Base-by-base conservation (phyloP, 2,888 invertebrate genomes). In the Cephus sareptanus region DNA sequence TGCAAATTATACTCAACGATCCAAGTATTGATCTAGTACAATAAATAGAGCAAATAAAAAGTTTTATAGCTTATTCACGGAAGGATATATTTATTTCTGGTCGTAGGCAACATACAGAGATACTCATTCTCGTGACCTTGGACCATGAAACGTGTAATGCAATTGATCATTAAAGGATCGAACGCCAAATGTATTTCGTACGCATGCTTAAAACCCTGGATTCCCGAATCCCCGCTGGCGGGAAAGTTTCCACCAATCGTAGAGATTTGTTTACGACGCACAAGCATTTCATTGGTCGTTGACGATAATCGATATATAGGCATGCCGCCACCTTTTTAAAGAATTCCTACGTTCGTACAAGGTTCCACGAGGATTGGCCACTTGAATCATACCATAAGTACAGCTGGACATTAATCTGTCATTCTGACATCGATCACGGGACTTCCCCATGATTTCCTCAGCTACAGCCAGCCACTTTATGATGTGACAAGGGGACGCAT, bases 241-340 rank as follows among this genome's bases (percentile, higher is more conserved):
- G 86, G 84, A 88, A 87, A 80, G 1, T 34, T 37, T 23, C 12
- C 73, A 33, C 89, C 86, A 89, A 89, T 88, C 76, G n/a, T 31
- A 6, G 1, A 6, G 9, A 75, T 76, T 83, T 85, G 81, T 83
- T 87, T 87, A 85, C 89, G 88, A 87, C 89, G 89, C 89, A 89
- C 82, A 88, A 88, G 78, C 81, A 30, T 70, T 69, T 40, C 75
- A 89, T 89, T 88, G 88, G 88, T 74, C 35, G 73, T 74, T 15
- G 3, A 23, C 31, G 77, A 81, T 84, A 89, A 89, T 89, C 89
- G 87, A 89, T 89, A 88, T 87, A 83, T 80, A 78, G 79, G 79
- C 77, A 84, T 82, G 78, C 15, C 71, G 71, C 34, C 4, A 71
- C 31, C 33, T 71, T 33, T 71, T 34, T 34, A 34, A 71, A 9